Evolutionary conservation across 2,113 vertebrate genomes (phyloP), one percentile per base, ranked within the genome.

Genomic region (Mormoops blainvillei): DNA sequence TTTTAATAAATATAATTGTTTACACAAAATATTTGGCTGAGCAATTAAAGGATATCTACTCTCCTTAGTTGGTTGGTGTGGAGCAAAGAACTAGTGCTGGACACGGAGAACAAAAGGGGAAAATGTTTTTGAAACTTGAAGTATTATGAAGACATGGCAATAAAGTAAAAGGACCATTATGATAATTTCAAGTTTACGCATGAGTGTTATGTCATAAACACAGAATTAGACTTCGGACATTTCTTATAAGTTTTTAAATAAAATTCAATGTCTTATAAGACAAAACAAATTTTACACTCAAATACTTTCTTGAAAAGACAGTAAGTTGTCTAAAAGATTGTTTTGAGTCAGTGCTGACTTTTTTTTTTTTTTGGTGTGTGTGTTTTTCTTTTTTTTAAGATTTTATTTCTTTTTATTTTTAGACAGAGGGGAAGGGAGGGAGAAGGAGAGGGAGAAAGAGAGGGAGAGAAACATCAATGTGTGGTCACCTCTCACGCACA

Each of bases 1-100:
- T 93, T 94, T 97, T 89, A 97, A 95, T 95, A 96, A 87, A 83
- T 80, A 88, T 74, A 94, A 95, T 65, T 89, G 24, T 95, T 90
- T 77, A 41, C 54, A 12, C 58, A 92, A 96, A 96, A 96, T 38
- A 94, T 74, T 96, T 86, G 96, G 36, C n/a, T 63, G 77, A 86
- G 24, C 74, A 96, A 74, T 89, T 95, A 94, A 92, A 95, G 43
- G 41, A 28, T 45, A 70, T 36, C 45, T 65, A 33, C 71, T 65
- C 12, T 80, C 81, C 76, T 88, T 56, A 63, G 9, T 33, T 63
- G 31, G 19, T 61, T 24, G 31, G 43, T 28, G 2, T 36, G n/a
- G 20, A 31, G 18, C 18, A 80, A 19, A 22, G 61, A 43, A 31
- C 2, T 26, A 31, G 67, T 45, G 1, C 3, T 36, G 33, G 77